phyloP scores from a whole-genome alignment of 2,113 vertebrate genomes.

The Anhinga rufa region DNA sequence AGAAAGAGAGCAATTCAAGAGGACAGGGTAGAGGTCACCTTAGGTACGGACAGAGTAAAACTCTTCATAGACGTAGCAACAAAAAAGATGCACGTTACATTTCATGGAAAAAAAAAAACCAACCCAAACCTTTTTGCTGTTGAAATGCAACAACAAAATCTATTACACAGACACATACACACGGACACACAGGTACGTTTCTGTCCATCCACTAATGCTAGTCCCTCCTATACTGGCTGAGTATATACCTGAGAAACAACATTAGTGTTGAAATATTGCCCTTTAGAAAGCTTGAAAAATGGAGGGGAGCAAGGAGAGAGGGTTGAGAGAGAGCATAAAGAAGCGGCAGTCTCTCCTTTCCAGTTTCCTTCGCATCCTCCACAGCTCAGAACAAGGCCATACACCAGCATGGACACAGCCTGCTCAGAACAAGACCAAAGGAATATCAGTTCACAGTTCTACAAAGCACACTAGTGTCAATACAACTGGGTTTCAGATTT shows the following conservation, averaged over 20 bases:
- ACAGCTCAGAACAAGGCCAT: conserved; percentile 42
- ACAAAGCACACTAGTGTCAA: conserved; percentile 11
- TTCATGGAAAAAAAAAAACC: background rate
- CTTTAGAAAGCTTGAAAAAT: conserved; percentile 68
- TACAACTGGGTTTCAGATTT: conserved; percentile 17
- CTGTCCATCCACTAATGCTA: conserved; percentile 40
- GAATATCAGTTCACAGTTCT: conserved; percentile 33
- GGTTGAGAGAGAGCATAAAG: conserved; percentile 28
- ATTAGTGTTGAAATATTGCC: conserved; percentile 81
- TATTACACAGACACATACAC: background rate
- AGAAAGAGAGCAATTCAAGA: background rate
- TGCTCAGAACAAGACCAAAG: conserved; percentile 23
- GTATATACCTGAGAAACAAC: conserved; percentile 83
- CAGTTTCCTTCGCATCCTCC: conserved; percentile 20
- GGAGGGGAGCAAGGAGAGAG: conserved; percentile 13
- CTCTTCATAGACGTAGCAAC: background rate
- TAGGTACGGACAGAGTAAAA: background rate
- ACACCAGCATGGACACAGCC: conserved; percentile 15
- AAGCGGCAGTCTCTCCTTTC: conserved; percentile 54
- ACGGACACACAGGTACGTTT: conserved; percentile 2
- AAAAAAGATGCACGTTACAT: background rate
- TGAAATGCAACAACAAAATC: background rate
- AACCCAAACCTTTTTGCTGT: background rate
- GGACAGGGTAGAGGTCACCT: background rate
- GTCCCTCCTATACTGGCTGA: conserved; percentile 61